These are phyloP conservation scores for Platycheirus albimanus DNA, from an alignment of 2,888 invertebrate genomes.

Conservation along the genomic window DNA sequence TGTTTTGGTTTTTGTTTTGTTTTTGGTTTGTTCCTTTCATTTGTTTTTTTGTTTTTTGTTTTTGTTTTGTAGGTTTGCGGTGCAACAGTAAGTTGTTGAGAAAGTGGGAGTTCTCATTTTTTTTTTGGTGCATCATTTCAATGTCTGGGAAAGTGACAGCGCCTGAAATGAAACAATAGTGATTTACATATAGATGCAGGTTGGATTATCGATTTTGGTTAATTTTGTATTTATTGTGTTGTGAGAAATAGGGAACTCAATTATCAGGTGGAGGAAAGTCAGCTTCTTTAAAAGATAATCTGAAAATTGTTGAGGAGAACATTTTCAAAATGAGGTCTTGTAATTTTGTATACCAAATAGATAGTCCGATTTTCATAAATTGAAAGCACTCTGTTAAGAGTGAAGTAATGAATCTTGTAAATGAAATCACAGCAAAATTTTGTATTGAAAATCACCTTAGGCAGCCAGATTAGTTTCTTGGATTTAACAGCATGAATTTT, in stretches of 20 bases:
- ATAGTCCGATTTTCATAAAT: too few species aligned
- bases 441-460: too few species aligned
- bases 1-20: background rate
- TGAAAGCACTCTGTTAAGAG: too few species aligned
- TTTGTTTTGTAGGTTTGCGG: background rate
- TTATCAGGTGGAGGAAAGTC: slow-evolving; percentile 39
- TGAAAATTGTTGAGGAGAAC: too few species aligned
- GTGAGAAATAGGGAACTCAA: slow-evolving; percentile 42
- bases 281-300: too few species aligned
- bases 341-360: too few species aligned
- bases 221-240: slow-evolving; percentile 41
- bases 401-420: too few species aligned
- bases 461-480: too few species aligned
- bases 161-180: background rate
- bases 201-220: slow-evolving; percentile 51
- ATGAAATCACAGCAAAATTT: too few species aligned
- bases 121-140: slow-evolving; percentile 34
- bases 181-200: slow-evolving; percentile 36
- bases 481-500: too few species aligned
- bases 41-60: slow-evolving; percentile 1
- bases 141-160: slow-evolving; percentile 64
- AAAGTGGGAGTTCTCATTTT: slow-evolving; percentile 58
- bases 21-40: slow-evolving; percentile 21
- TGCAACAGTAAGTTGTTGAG: slow-evolving; percentile 13
- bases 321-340: too few species aligned